These are phyloP conservation scores for Phymatocera aterrima DNA, from an alignment of 2,888 invertebrate species.

Conservation along the genomic window DNA sequence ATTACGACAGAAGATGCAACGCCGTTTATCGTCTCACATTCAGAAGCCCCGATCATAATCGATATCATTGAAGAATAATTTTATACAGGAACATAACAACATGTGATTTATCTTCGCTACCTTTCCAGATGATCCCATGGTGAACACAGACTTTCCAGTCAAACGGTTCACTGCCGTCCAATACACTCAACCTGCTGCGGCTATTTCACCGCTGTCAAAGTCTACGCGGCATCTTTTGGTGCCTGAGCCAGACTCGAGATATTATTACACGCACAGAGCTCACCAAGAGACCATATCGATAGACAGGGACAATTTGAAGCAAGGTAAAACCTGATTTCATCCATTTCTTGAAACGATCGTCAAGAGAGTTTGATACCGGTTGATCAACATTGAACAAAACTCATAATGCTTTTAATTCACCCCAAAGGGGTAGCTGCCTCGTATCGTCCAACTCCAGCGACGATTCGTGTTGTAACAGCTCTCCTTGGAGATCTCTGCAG, in stretches of 20 bases:
- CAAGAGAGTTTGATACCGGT: not conserved
- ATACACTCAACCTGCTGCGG: slow-evolving; percentile 88
- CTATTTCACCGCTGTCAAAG: slow-evolving; percentile 84
- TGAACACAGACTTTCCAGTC: slow-evolving; percentile 86
- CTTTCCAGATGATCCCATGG: slow-evolving; percentile 79
- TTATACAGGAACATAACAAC: not conserved
- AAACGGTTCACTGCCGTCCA: slow-evolving; percentile 87
- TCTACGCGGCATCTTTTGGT: slow-evolving; percentile 87
- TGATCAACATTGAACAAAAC: no score
- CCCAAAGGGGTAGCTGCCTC: slow-evolving; percentile 73
- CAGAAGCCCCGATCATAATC: not conserved
- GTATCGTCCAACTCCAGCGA: slow-evolving; percentile 80
- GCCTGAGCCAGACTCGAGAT: slow-evolving; percentile 80
- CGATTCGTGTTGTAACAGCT: slow-evolving; percentile 80
- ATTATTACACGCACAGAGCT: slow-evolving; percentile 80
- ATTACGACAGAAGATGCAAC: not conserved
- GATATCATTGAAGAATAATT: not conserved
- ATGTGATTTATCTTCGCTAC: slow-evolving; percentile 1
- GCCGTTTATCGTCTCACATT: not conserved
- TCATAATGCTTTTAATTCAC: slow-evolving; percentile 29
- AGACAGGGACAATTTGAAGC: slow-evolving; percentile 72
- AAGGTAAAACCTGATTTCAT: slow-evolving; percentile 60
- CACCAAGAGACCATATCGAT: slow-evolving; percentile 72
- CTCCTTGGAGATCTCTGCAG: slow-evolving; percentile 88
- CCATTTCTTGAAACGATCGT: not conserved